Conservation (phyloP, 2,888 invertebrate genomes). For the Octodonta nipae region DNA sequence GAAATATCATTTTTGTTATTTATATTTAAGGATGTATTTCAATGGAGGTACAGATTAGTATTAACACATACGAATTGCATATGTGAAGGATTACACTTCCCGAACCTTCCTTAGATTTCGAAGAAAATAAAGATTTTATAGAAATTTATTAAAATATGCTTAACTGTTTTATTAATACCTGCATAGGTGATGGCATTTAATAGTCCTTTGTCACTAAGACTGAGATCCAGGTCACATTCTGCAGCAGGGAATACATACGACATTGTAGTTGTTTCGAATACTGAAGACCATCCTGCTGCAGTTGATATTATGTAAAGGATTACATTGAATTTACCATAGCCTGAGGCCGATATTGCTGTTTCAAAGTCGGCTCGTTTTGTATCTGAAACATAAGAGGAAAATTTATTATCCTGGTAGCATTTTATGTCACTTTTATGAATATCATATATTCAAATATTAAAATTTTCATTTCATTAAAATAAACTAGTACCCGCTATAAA, state of each 20-base stretch:
- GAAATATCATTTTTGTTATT: too few species aligned
- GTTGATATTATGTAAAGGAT: constrained; percentile 42
- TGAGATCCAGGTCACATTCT: constrained; percentile 58
- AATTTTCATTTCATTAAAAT: too few species aligned
- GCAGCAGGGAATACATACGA: constrained; percentile 63
- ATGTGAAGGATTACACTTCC: too few species aligned
- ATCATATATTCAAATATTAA: too few species aligned
- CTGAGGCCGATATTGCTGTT: constrained; percentile 52
- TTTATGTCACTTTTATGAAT: too few species aligned
- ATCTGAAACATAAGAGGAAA: too few species aligned
- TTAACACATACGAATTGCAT: too few species aligned
- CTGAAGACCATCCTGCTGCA: constrained; percentile 52
- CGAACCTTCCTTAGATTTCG: too few species aligned
- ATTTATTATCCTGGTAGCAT: too few species aligned
- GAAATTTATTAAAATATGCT: neutral
- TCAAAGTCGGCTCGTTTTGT: constrained; percentile 67
- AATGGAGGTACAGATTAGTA: too few species aligned
- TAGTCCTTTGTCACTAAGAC: constrained; percentile 55
- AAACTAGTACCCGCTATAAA: too few species aligned
- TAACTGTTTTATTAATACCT: constrained; percentile 39
- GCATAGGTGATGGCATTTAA: constrained; percentile 58
- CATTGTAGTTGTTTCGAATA: constrained; percentile 58
- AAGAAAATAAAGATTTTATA: neutral
- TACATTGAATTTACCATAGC: constrained; percentile 59
- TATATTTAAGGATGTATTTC: too few species aligned